Base-by-base conservation (phyloP, 2,113 vertebrate species). In the Takifugu flavidus region DNA sequence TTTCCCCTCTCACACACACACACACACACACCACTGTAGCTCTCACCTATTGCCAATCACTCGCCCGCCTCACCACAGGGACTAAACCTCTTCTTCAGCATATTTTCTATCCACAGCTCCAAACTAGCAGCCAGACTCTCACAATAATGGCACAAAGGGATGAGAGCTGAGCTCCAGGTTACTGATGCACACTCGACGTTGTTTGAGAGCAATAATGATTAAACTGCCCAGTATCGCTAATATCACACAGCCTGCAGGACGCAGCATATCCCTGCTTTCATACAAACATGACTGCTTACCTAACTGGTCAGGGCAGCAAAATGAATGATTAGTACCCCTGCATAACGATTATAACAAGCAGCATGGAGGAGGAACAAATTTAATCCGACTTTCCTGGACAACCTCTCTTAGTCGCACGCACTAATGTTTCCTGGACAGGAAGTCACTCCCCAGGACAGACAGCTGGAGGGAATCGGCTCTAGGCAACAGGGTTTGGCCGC, bases 11-110 rank as follows among this genome's bases (percentile, higher is more conserved):
- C 62, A 12, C 62, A 71, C 29, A 31, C 29, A 4, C 29, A 87
- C 88, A 91, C 85, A 82, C 85, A 86, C 88, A 90, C 86, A 88
- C 89, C 82, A 82, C 83, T 78, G 76, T 76, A 55, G n/a, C 43
- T 64, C 20, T 62, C 56, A 59, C 67, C 73, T 57, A 10, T 50
- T 62, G 77, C 74, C 57, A 67, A 59, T 25, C 14, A 56, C 63
- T 46, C 55, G 0, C 27, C 69, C 70, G 56, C 59, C 63, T 25
- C 55, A 55, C 55, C 60, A 25, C 68, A 77, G 58, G 6, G 4
- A 70, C 52, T 60, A 66, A 77, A 88, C 75, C 59, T 68, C 49
- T 59, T 27, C 42, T 45, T 4, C 73, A 65, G 61, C 67, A 65
- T 79, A 67, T 70, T 62, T 56, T 11, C 42, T 47, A 47, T 50